Conservation (phyloP, 2,113 vertebrate species). For the Azemiops feae region DNA sequence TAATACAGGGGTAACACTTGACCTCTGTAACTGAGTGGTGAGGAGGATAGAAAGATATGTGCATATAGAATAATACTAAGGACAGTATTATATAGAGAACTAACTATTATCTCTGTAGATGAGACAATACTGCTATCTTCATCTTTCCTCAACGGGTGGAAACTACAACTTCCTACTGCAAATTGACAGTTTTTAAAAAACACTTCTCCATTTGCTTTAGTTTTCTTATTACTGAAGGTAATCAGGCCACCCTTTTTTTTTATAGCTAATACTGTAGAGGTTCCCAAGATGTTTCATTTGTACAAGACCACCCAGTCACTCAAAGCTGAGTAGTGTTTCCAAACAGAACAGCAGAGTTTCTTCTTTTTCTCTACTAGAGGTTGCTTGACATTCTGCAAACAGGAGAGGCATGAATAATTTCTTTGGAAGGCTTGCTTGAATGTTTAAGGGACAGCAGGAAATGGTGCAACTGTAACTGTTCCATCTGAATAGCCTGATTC, state of each 20-base stretch:
- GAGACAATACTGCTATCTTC: background rate
- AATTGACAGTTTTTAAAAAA: background rate
- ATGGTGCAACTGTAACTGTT: background rate
- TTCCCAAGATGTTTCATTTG: background rate
- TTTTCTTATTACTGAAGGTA: background rate
- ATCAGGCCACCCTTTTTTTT: background rate
- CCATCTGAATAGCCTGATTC: background rate
- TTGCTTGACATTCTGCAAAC: slow-evolving; percentile 26
- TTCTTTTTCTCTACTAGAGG: slow-evolving; percentile 31
- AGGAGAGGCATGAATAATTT: background rate
- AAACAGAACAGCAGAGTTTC: slow-evolving; percentile 3
- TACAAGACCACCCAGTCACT: slow-evolving; percentile 11
- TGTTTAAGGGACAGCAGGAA: background rate
- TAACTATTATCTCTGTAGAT: background rate
- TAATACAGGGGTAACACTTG: background rate
- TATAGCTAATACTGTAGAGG: background rate
- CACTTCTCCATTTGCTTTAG: background rate
- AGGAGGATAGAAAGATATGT: background rate
- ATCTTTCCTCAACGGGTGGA: background rate
- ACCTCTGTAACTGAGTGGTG: background rate
- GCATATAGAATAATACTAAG: background rate
- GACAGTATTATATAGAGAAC: background rate
- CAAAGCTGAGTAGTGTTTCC: background rate
- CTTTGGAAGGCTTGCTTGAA: background rate
- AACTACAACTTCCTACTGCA: background rate